Evolutionary conservation across 2,113 vertebrate genomes (phyloP), one percentile per base, ranked within the genome.

Genomic region (Artemisiospiza belli): DNA sequence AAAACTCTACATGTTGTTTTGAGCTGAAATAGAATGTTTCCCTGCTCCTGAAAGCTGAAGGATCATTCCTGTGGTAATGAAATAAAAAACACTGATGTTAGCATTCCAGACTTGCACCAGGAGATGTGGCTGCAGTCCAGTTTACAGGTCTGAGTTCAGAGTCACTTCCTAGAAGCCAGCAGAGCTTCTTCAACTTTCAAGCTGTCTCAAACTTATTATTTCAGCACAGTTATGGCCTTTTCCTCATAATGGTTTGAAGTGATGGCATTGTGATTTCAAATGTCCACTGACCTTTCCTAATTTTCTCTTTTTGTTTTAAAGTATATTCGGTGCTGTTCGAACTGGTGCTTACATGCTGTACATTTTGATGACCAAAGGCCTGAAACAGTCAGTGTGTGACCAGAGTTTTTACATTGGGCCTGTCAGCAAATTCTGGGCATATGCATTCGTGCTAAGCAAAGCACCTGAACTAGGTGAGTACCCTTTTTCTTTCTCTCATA

Each of bases 341-440:
- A 99, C 99, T 87, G 99, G 99, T 97, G 99, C 99, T 97, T 99
- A 98, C 92, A 99, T 99, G 99, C 98, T 98, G 83, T 98, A 99
- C 97, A 98, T 99, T 97, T 98, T 99, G 98, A 99, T 99, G 99
- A 99, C 98, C 92, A 99, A 99, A 98, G 99, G 99, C 86, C 98
- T 99, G 84, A 99, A 99, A 97, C 99, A 99, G 97, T 99, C 99
- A 24, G 99, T 99, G 52, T 99, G 99, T 95, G 99, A 99, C 98
- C 99, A 99, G 98, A 97, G 99, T 97, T 99, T 99, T 98, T 99
- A 99, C 98, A 99, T 99, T 91, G 99, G 99, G 96, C 99, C 99
- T 31, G 98, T 99, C 98, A 99, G 98, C 98, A 99, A 99, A 98
- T 99, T 99, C 98, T 99, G 99, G 99, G 99, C 99, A 12, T 99